Evolutionary conservation across 2,888 invertebrate species (phyloP).

Genomic region (Pimpla rufipes): DNA sequence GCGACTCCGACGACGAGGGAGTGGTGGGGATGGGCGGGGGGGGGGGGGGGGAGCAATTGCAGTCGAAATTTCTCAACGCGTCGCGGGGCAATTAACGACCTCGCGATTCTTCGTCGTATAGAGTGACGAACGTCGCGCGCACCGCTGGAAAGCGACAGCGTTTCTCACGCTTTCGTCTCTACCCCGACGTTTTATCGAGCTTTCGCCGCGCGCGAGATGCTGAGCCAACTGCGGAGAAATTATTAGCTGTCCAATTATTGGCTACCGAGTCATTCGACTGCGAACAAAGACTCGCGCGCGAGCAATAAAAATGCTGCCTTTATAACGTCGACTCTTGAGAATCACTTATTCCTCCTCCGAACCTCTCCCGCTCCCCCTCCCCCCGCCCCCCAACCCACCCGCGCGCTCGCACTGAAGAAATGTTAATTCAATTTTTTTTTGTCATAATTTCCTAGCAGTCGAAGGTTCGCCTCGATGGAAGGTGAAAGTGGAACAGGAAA

Average conservation of each 20-base stretch:
- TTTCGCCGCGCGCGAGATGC: background rate
- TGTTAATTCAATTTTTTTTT: background rate
- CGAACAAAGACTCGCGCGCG: constrained; percentile 22
- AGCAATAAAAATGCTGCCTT: background rate
- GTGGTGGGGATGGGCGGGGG: too few species aligned
- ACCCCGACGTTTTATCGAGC: constrained; percentile 27
- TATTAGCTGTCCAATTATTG: constrained; percentile 50
- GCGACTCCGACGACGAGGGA: background rate
- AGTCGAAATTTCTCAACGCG: constrained; percentile 45
- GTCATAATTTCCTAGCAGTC: background rate
- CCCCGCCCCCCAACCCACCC: too few species aligned
- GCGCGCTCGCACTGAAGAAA: background rate
- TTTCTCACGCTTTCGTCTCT: constrained; percentile 12
- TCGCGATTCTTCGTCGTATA: constrained; percentile 18
- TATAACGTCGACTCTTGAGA: background rate
- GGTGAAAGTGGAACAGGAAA: too few species aligned
- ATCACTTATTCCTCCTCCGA: constrained; percentile 14
- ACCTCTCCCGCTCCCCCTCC: too few species aligned
- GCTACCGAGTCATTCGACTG: constrained; percentile 30
- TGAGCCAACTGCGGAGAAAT: constrained; percentile 12
- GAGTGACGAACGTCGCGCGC: constrained; percentile 20
- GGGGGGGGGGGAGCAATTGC: constrained; percentile 26
- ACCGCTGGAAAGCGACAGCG: constrained; percentile 4
- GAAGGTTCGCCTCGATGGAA: too few species aligned
- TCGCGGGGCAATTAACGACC: constrained; percentile 47